Base-by-base conservation (phyloP, 2,113 vertebrate species). In the Albula glossodonta region DNA sequence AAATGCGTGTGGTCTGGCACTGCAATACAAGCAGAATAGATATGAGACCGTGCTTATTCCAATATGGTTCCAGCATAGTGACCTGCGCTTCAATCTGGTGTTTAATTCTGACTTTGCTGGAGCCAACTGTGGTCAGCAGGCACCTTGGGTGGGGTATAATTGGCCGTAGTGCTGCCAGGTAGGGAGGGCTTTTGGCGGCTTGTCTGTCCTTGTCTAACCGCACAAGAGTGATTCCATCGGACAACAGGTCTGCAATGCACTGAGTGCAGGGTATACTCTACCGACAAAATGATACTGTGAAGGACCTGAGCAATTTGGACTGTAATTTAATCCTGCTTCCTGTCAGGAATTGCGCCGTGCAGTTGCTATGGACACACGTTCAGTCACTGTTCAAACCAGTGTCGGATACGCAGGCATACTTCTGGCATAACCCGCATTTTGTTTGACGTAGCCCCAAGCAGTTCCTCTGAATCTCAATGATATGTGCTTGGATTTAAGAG, bases 401-500 rank as follows among this genome's bases (percentile, higher is more conserved):
- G 22, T 7, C 11, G 25, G 4, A n/a, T 19, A 51, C 9, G 8
- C 6, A 13, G 0, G 51, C 31, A 41, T 41, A 41, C 19, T 50
- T 12, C 83, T 17, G 48, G 51, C 10, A 70, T 66, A 12, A 78
- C 22, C 83, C 13, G 52, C 49, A 50, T 84, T 51, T 84, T 77
- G n/a, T 84, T 84, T n/a, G 51, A 80, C 9, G 41, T 12, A 1
- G 3, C 50, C 50, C 12, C 6, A 19, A 51, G 25, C 83, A 78
- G 63, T 49, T 22, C 31, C 51, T 22, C 51, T 9, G 3, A 22
- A 56, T 84, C 25, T 41, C 5, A 41, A 19, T 17, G 52, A 17
- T 74, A 84, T 19, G 51, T 66, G 51, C 49, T 41, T 53, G 66
- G 15, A 78, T 84, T 84, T 84, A 10, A 53, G 51, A n/a, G 51